Base-by-base conservation (phyloP, 2,888 invertebrate species). In the Campoletis raptor region DNA sequence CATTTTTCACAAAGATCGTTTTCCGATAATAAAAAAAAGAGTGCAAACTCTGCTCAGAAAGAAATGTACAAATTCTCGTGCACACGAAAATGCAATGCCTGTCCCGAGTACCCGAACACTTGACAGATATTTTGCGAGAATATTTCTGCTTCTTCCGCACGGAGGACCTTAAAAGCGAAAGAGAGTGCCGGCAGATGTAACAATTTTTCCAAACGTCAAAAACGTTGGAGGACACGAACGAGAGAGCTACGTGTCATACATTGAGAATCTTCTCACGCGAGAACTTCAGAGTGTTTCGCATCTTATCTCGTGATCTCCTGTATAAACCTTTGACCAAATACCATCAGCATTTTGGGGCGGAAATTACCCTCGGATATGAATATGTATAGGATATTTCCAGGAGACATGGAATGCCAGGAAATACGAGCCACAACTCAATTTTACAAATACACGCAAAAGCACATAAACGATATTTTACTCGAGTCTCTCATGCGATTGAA, bases 121-220 rank as follows among this genome's bases (percentile, higher is more conserved):
- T 57, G 30, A 45, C 30, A 66, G 40, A 78, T 72, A 54, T 77
- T 81, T 85, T 37, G 69, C 18, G 54, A 67, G 57, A 77, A 72
- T 77, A 57, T 66, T 72, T 42, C 72, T 52, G 72, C 52, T 74
- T 52, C 80, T 66, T 70, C 45, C 18, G 74, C 79, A 77, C n/a
- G 73, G 66, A 52, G 21, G 67, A 85, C n/a, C 54, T 57, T 42
- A 40, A 70, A 45, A 36, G n/a, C 66, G 21, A 45, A 66, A 48
- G 48, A 54, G 72, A 81, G 85, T 81, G 81, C 72, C 72, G 67
- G 45, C 36, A 54, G 45, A 77, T 72, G 85, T 85, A 85, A 77
- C 81, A 81, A 85, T 85, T 81, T 85, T 85, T 85, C 77, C 77
- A 73, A 64, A 78, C 72, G 81, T 81, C 81, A 72, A 77, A 67